These are phyloP conservation scores for Rhea pennata DNA, from an alignment of 2,113 vertebrate genomes.

Conservation along the genomic window DNA sequence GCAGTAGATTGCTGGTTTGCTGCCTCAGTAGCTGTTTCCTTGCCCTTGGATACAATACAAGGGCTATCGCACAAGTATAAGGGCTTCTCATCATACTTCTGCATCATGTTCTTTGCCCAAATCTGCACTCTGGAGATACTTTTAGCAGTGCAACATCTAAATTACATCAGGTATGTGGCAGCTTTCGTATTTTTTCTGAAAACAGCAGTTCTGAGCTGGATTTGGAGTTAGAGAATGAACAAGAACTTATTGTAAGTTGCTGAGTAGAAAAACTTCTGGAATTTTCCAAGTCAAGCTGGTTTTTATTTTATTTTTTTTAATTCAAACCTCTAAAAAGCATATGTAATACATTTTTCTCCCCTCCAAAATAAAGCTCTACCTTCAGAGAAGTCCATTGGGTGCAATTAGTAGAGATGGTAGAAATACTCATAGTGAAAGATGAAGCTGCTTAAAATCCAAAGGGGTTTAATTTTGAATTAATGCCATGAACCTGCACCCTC, in stretches of 20 bases:
- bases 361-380: constrained; percentile 8
- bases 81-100: constrained; percentile 49
- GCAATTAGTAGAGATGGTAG: constrained; percentile 17
- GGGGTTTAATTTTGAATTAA: constrained; percentile 12
- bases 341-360: not conserved
- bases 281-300: not conserved
- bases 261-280: not conserved
- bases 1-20: constrained; percentile 33
- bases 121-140: constrained; percentile 8
- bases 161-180: not conserved
- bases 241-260: not conserved
- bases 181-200: not conserved
- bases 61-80: not conserved
- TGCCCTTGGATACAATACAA: constrained; percentile 19
- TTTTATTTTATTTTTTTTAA: not conserved
- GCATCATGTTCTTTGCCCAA: constrained; percentile 10
- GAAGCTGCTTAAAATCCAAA: constrained; percentile 14
- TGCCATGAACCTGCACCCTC: not conserved
- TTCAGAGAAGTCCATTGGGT: constrained; percentile 34
- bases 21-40: constrained; percentile 25
- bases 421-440: not conserved
- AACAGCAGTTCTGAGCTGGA: not conserved
- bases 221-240: not conserved
- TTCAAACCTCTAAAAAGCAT: not conserved
- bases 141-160: constrained; percentile 12